phyloP scores from a whole-genome alignment of 2,113 vertebrate species.

The Forbesichthys papilliferus region DNA sequence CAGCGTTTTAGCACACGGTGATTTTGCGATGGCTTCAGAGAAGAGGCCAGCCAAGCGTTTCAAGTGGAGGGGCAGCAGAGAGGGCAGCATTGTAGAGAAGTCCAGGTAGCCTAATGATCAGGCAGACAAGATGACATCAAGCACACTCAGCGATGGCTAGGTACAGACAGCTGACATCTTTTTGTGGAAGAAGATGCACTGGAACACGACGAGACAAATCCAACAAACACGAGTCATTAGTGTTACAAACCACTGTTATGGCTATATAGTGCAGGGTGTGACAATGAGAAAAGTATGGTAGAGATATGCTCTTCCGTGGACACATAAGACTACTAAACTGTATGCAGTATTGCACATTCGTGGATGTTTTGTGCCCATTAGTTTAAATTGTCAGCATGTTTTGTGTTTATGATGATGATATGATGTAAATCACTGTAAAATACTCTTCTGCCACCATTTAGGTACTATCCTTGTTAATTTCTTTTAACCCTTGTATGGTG shows the following conservation, averaged over 20 bases:
- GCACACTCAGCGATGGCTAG: conserved; percentile 61
- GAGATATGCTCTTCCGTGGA: not conserved
- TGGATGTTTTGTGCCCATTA: not conserved
- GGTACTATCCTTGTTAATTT: too few relatives aligned
- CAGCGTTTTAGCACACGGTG: conserved; percentile 52
- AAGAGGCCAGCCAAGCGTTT: conserved; percentile 73
- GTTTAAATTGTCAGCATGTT: too few relatives aligned
- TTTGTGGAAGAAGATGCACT: conserved; percentile 51
- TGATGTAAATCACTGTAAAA: too few relatives aligned
- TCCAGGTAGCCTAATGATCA: conserved; percentile 69
- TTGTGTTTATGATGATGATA: too few relatives aligned
- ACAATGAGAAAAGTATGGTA: conserved; percentile 17
- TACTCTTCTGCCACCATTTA: too few relatives aligned
- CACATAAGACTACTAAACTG: too few relatives aligned
- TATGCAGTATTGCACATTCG: not conserved
- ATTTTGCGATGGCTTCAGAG: conserved; percentile 65
- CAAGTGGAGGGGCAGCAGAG: conserved; percentile 65
- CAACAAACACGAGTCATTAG: conserved; percentile 60
- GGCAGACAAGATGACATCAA: conserved; percentile 70
- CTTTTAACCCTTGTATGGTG: too few relatives aligned
- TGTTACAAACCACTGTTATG: conserved; percentile 32
- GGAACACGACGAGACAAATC: conserved; percentile 59
- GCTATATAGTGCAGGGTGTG: conserved; percentile 28
- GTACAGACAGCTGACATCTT: conserved; percentile 51
- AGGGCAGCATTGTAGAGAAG: conserved; percentile 62